Conservation (phyloP, 2,797 vertebrate genomes). For the Amblyopsis hoosieri region DNA sequence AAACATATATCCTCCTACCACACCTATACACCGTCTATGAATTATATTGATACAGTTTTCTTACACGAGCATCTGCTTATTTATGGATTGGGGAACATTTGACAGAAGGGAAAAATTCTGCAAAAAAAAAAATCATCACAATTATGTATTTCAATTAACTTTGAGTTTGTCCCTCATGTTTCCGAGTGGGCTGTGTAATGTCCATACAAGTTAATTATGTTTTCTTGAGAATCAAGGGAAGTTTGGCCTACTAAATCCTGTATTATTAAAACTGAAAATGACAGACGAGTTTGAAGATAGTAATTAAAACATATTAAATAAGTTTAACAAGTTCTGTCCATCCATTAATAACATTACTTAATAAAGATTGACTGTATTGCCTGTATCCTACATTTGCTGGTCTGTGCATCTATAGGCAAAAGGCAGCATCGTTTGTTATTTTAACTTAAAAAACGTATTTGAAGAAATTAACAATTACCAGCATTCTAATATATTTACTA, state of each 20-base stretch:
- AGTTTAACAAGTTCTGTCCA: not conserved
- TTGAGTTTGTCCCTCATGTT: constrained; percentile 52
- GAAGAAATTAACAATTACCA: not conserved
- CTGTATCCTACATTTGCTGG: not conserved
- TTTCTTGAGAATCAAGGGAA: constrained; percentile 61
- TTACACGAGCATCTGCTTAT: constrained; percentile 39
- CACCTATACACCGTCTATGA: constrained; percentile 1
- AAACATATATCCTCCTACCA: not conserved
- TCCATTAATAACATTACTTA: not conserved
- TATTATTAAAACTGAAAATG: constrained; percentile 12
- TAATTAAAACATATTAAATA: constrained; percentile 18
- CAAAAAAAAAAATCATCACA: constrained; percentile 31
- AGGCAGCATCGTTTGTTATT: not conserved
- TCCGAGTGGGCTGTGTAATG: constrained; percentile 79
- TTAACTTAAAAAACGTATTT: too few species aligned
- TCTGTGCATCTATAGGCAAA: not conserved
- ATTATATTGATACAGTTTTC: constrained; percentile 10
- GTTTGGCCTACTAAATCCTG: constrained; percentile 26
- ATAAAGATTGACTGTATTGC: not conserved
- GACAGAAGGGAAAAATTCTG: constrained; percentile 25
- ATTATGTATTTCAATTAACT: constrained; percentile 67
- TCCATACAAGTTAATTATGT: constrained; percentile 59
- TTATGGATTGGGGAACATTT: constrained; percentile 38
- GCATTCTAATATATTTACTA: not conserved
- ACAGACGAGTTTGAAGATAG: constrained; percentile 20